Conservation (phyloP, 2,888 invertebrate species). For the Allophyes oxyacanthae region DNA sequence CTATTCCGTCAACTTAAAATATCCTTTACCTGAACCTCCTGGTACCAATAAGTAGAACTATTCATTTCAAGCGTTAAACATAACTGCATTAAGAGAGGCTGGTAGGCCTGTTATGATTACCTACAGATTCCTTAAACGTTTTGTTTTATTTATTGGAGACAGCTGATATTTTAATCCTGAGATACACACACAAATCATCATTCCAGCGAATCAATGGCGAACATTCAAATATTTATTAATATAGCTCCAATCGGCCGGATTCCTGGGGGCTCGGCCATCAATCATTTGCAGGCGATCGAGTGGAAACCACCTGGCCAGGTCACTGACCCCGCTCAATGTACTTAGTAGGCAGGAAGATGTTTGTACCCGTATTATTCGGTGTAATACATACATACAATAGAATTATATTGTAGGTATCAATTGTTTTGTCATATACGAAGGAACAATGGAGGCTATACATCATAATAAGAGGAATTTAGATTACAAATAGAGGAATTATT, state of each 20-base stretch:
- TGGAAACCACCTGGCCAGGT: slow-evolving; percentile 58
- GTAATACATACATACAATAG: background rate
- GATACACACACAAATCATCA: slow-evolving; percentile 10
- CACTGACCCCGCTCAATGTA: slow-evolving; percentile 39
- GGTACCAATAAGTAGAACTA: too few relatives aligned
- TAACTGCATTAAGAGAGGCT: too few relatives aligned
- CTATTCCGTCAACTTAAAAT: too few relatives aligned
- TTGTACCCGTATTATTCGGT: background rate
- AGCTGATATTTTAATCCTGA: background rate
- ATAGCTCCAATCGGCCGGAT: slow-evolving; percentile 29
- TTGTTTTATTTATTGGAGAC: too few relatives aligned
- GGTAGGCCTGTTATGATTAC: too few relatives aligned
- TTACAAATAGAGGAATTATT: too few relatives aligned
- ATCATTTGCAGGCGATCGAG: slow-evolving; percentile 48
- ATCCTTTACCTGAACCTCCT: too few relatives aligned
- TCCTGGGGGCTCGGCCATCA: slow-evolving; percentile 43
- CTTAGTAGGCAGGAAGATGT: background rate
- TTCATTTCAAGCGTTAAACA: too few relatives aligned
- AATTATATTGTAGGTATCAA: background rate
- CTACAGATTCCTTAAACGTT: too few relatives aligned
- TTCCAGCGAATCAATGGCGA: slow-evolving; percentile 34
- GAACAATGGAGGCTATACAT: too few relatives aligned
- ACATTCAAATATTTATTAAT: slow-evolving; percentile 38
- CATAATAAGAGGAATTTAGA: too few relatives aligned
- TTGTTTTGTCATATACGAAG: background rate